Evolutionary conservation across 2,797 vertebrate genomes (phyloP).

Genomic region (Naso thynnoides): DNA sequence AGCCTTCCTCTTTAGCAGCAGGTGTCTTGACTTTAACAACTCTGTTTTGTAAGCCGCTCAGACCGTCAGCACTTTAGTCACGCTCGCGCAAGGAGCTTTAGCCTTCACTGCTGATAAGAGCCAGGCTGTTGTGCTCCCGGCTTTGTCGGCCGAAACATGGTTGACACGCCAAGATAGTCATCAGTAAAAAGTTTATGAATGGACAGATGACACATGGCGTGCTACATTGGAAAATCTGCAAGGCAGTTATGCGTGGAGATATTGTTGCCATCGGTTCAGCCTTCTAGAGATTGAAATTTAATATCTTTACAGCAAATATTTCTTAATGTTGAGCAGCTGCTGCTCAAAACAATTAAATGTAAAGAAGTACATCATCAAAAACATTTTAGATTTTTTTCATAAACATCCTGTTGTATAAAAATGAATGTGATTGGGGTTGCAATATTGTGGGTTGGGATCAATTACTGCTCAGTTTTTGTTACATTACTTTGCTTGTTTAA

Average conservation of each 20-base stretch:
- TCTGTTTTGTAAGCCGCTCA: constrained; percentile 70
- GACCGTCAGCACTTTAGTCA: constrained; percentile 77
- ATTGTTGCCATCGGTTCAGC: constrained; percentile 67
- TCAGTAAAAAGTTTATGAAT: constrained; percentile 68
- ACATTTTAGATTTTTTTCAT: not conserved
- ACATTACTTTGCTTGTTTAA: constrained; percentile 12
- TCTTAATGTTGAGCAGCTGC: constrained; percentile 16
- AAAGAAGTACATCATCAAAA: not conserved
- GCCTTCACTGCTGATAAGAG: constrained; percentile 63
- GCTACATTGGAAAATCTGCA: constrained; percentile 53
- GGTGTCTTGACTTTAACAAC: constrained; percentile 75
- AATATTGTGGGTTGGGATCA: not conserved
- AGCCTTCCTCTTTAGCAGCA: constrained; percentile 66
- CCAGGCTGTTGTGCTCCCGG: constrained; percentile 43
- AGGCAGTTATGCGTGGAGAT: constrained; percentile 47
- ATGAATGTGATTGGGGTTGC: too few species aligned
- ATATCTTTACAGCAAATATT: constrained; percentile 19
- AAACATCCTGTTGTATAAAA: not conserved
- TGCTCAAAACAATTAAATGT: not conserved
- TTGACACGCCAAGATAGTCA: constrained; percentile 62
- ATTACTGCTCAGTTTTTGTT: constrained; percentile 14
- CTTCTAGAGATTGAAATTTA: constrained; percentile 31
- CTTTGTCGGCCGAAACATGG: constrained; percentile 49
- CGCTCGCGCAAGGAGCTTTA: constrained; percentile 72
- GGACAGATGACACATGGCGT: constrained; percentile 48